Base-by-base conservation (phyloP, 2,797 vertebrate species). In the Melanotaenia trifasciata region DNA sequence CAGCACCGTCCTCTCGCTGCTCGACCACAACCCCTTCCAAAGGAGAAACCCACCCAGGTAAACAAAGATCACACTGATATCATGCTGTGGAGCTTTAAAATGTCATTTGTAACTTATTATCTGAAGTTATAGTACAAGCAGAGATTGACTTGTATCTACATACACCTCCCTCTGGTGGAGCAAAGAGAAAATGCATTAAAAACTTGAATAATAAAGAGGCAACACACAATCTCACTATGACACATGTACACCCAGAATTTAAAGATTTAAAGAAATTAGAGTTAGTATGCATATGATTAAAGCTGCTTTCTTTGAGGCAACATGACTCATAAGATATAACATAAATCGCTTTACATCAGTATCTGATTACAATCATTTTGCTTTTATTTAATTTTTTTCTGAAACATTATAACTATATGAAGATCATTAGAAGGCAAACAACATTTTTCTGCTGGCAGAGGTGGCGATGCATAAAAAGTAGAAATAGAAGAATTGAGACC, bases 11-110 rank as follows among this genome's bases (percentile, higher is more conserved):
- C 89, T 97, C 61, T 96, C 96, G 2, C 90, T 99, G 69, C 85
- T 99, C 2, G 95, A 94, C 9, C 84, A 89, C 1, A 97, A 97
- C 85, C 98, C 98, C 0, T 99, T 99, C 7, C 80, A 90, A 0
- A 94, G 91, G 87, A 89, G 88, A 80, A 87, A 79, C 0, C 79
- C 94, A 0, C 98, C 98, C 20, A 94, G 96, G 97, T 99, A 81
- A 95, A 85, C 0, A 13, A 30, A 11, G 5, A 35, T 7, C 6
- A 20, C 24, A 32, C 24, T 30, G 28, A 22, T 2, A 5, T 30
- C 5, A 22, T 35, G 12, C 3, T 18, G 14, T 18, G 13, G 2
- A 28, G 54, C 28, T 28, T 54, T n/a, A 22, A 50, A 20, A 47
- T 47, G 45, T 47, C 18, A 18, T 47, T 47, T 22, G 0, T 50